These are phyloP conservation scores for Pristis pectinata DNA, from an alignment of 2,797 vertebrate genomes.

Conservation along the genomic window DNA sequence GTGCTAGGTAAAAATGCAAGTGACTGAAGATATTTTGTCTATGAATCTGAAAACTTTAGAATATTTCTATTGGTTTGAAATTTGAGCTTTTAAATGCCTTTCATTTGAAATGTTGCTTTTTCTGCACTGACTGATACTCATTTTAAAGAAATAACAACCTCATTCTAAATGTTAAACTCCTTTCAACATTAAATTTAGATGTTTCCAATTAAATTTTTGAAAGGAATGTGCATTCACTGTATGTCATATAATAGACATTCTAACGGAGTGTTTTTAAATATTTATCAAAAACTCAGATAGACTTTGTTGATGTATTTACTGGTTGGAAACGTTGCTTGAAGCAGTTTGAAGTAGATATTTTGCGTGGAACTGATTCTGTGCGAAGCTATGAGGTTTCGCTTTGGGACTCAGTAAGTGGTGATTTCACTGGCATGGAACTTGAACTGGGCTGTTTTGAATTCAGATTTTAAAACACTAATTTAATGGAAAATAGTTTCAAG, in stretches of 20 bases:
- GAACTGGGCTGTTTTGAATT: not conserved
- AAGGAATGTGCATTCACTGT: not conserved
- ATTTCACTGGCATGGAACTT: not conserved
- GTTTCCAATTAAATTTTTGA: not conserved
- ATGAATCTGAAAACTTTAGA: not conserved
- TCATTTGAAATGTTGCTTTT: not conserved
- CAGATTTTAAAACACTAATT: not conserved
- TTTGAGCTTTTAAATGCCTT: not conserved
- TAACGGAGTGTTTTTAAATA: slow-evolving; percentile 5
- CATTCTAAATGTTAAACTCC: not conserved
- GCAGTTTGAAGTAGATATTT: not conserved
- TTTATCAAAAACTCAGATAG: not conserved
- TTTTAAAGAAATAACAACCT: not conserved
- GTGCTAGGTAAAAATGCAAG: not conserved
- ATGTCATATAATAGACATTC: not conserved
- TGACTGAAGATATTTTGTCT: not conserved
- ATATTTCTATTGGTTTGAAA: slow-evolving; percentile 7
- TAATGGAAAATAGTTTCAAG: not conserved
- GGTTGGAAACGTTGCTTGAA: not conserved
- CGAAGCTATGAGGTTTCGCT: not conserved
- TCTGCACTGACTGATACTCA: not conserved
- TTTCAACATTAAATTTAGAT: not conserved
- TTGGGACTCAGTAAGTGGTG: not conserved
- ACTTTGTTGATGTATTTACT: not conserved
- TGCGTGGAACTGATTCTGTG: not conserved